A percentile compares a stretch with the other conserved stretches of the same genome.
These are phyloP conservation scores for Nasonovia ribisnigri DNA, from an alignment of 2,888 invertebrate species.

Conservation along the genomic window DNA sequence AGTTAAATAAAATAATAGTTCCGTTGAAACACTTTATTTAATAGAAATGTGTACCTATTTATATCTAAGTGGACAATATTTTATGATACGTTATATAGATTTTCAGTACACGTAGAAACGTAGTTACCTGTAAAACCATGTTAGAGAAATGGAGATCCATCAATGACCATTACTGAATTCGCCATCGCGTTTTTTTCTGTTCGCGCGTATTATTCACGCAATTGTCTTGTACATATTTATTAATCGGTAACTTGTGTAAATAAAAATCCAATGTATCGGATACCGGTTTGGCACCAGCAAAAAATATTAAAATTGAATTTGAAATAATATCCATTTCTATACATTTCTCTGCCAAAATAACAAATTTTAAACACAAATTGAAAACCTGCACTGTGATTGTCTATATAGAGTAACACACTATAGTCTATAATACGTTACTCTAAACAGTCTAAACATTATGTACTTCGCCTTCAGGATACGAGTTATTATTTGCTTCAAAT, in stretches of 20 bases:
- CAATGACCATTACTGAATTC: not conserved
- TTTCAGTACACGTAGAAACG: not conserved
- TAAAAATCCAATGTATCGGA: not conserved
- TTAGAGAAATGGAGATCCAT: not conserved
- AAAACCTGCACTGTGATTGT: not conserved
- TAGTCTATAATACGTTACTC: no score
- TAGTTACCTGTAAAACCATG: constrained; percentile 18
- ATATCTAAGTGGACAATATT: not conserved
- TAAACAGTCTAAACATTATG: not conserved
- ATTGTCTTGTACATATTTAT: constrained; percentile 27
- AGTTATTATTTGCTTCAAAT: not conserved
- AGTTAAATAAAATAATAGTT: not conserved
- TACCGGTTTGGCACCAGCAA: not conserved
- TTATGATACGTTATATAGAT: not conserved
- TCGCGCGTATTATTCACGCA: not conserved
- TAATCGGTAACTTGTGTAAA: not conserved
- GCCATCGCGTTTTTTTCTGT: not conserved
- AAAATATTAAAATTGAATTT: not conserved
- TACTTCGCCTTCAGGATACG: not conserved
- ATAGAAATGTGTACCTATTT: not conserved
- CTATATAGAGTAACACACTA: no score
- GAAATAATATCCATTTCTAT: constrained; percentile 10
- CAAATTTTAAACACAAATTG: not conserved
- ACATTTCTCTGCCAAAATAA: not conserved
- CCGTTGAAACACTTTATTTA: not conserved